phyloP scores from a whole-genome alignment of 2,113 vertebrate species.

The Anarrhichthys ocellatus region DNA sequence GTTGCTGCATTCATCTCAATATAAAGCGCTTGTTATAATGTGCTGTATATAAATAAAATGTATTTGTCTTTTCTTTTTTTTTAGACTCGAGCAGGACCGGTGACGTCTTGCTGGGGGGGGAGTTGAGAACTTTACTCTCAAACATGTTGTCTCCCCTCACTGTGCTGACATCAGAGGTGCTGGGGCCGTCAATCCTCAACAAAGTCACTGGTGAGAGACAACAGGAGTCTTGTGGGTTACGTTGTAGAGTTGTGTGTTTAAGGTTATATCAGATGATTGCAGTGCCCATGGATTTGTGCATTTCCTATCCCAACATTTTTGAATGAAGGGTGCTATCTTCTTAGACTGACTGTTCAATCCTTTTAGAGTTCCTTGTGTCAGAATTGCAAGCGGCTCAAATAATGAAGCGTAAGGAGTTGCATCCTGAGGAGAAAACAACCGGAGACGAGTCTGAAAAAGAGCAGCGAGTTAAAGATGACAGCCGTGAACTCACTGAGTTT shows the following conservation, averaged over 20 bases:
- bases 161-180: slow-evolving; percentile 64
- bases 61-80: not conserved
- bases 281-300: not conserved
- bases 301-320: not conserved
- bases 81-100: slow-evolving; percentile 31
- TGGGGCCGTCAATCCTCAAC: slow-evolving; percentile 67
- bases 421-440: slow-evolving; percentile 62
- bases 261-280: not conserved
- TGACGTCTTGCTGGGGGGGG: slow-evolving; percentile 70
- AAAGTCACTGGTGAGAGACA: slow-evolving; percentile 77
- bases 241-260: not conserved
- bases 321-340: not conserved
- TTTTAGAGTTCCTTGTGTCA: slow-evolving; percentile 80
- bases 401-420: slow-evolving; percentile 58
- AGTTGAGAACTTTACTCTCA: slow-evolving; percentile 75
- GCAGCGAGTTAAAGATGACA: slow-evolving; percentile 57
- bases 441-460: slow-evolving; percentile 66
- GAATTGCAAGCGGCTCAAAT: slow-evolving; percentile 80
- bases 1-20: not conserved
- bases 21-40: not conserved
- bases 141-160: slow-evolving; percentile 70
- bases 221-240: not conserved
- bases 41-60: not conserved
- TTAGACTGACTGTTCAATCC: not conserved
- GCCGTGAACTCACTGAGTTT: slow-evolving; percentile 7